Base-by-base conservation (phyloP, 2,888 invertebrate genomes). In the Dichetophora obliterata region DNA sequence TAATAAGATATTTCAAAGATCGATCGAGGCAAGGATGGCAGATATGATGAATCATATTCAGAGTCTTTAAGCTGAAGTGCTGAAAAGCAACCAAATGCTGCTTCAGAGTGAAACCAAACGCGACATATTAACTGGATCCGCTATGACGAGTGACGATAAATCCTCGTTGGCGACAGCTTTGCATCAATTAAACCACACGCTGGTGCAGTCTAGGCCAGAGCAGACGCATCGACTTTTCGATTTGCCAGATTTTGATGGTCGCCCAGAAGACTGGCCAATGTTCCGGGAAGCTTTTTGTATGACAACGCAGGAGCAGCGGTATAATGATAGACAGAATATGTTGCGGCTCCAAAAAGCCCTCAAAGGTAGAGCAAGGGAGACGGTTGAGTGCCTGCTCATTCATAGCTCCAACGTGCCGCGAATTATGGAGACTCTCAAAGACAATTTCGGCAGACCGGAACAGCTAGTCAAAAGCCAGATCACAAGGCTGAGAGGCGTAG, bases 191-290 rank as follows among this genome's bases (percentile, higher is more conserved):
- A 52, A 52, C 6, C 52, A 19, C 52, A 52, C 52, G n/a, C n/a
- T 65, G 31, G 5, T 43, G 37, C n/a, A 24, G 16, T n/a, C 65
- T 31, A 65, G 65, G 37, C 3, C 69, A 11, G 69, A 69, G 16
- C 69, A 48, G 11, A 9, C 24, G 27, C 48, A 24, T 9, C 34
- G 37, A 8, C 34, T 69, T 5, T 69, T 50, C 50, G 50, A 50
- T 24, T 50, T 50, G 8, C 24, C 69, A 22, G 69, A 69, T 6
- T 69, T 69, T 27, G 50, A 69, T 27, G 69, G 48, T 69, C 69
- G 69, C 9, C 69, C 69, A 4, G 69, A 69, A 50, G 69, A 69
- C 43, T 69, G 69, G 69, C 69, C 69, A 24, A 69, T 69, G 69
- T 69, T 69, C 3, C 19, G 16, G 2, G 69, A 69, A 24, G 48